Evolutionary conservation across 2,113 vertebrate genomes (phyloP), one percentile per base, ranked within the genome.

Genomic region (Aphelocoma coerulescens): DNA sequence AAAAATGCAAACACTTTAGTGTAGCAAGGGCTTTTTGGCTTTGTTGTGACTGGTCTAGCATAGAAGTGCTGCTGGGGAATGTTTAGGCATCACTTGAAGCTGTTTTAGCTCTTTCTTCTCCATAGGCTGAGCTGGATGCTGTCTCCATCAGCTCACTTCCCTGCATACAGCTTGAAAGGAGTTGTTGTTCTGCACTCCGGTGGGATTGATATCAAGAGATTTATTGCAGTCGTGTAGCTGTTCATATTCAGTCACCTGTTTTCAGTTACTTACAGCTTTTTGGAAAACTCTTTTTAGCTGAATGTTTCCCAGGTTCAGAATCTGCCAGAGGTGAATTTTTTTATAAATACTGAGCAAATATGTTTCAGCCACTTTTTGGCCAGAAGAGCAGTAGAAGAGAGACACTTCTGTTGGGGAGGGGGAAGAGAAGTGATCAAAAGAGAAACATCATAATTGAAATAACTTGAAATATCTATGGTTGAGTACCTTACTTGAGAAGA

Each of bases 211-310:
- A 77, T 4, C 8, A 51, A 71, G 48, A 81, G 26, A n/a, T 78
- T 74, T 84, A 72, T 91, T 93, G 58, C 10, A 10, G 41, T 84
- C 23, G 3, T 66, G 52, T 73, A 92, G 79, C 39, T 1, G 4
- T 86, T 88, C 52, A 39, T 89, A 67, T 67, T 85, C 28, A 51
- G 46, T 72, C 67, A 88, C 57, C 63, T 90, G 67, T 69, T 95
- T 91, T 55, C 33, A 71, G n/a, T 96, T 96, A 62, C 71, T 75
- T 71, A 52, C 21, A 77, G n/a, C 26, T 91, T 79, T 78, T 81
- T 78, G 74, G 46, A 87, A 83, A 67, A 46, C 1, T 6, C 23
- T 69, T 90, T 91, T 85, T 61, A 81, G n/a, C 27, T 68, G 75
- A 80, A 44, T 0, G 0, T 68, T 95, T 75, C 26, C 20, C 30